Evolutionary conservation across 2,888 invertebrate genomes (phyloP).

Genomic region (Meloe dianella): DNA sequence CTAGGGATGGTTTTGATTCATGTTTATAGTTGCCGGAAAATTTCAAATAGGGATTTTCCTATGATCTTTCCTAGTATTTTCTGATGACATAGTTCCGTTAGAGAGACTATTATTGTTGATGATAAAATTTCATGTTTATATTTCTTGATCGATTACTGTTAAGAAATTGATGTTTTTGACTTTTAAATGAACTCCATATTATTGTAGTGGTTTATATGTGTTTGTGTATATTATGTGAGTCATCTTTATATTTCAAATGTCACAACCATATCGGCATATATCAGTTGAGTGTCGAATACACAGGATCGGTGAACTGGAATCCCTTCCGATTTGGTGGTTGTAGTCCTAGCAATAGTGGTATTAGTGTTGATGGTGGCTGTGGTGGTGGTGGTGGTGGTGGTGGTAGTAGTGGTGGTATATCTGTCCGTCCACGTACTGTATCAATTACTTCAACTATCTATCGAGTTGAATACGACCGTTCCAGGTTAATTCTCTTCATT

Average conservation of each 20-base stretch:
- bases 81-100: neutral
- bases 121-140: neutral
- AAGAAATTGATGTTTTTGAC: constrained; percentile 25
- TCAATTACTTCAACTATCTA: constrained; percentile 34
- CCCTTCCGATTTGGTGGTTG: constrained; percentile 9
- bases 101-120: too few species aligned
- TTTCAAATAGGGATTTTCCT: neutral
- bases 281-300: constrained; percentile 43
- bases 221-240: constrained; percentile 41
- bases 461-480: constrained; percentile 32
- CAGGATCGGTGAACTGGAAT: constrained; percentile 31
- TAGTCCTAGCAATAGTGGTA: neutral
- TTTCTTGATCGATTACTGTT: constrained; percentile 15
- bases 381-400: neutral
- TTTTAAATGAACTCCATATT: too few species aligned
- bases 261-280: constrained; percentile 49
- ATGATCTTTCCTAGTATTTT: neutral
- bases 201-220: constrained; percentile 13
- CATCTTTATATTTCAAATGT: constrained; percentile 53
- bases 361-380: neutral
- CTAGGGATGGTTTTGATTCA: constrained; percentile 5
- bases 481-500: constrained; percentile 37
- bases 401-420: neutral
- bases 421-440: constrained; percentile 24
- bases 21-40: neutral